These are phyloP conservation scores for Corythoichthys intestinalis DNA, from an alignment of 2,113 vertebrate genomes.

Conservation along the genomic window DNA sequence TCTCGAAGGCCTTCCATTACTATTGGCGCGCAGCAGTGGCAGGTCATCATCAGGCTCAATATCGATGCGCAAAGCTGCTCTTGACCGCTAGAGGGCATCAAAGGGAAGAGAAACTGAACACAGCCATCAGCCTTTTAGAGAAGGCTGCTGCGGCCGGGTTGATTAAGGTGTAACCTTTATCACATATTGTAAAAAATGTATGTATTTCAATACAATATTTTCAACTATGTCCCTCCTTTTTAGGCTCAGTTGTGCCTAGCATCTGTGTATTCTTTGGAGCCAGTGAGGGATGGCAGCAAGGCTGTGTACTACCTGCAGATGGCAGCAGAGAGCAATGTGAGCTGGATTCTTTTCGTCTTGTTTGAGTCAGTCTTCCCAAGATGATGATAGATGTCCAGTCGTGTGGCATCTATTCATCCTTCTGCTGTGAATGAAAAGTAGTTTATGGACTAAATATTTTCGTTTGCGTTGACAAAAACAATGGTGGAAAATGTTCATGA, in stretches of 20 bases:
- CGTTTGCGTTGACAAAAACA: too few relatives aligned
- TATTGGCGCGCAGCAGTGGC: constrained; percentile 78
- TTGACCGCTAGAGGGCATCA: constrained; percentile 63
- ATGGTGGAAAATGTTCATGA: too few relatives aligned
- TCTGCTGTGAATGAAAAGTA: too few relatives aligned
- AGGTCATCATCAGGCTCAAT: constrained; percentile 84
- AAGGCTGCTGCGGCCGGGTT: constrained; percentile 78
- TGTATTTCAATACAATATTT: neutral
- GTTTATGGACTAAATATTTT: too few relatives aligned
- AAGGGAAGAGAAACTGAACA: constrained; percentile 43
- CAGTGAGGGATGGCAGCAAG: constrained; percentile 63
- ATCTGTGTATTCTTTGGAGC: constrained; percentile 76
- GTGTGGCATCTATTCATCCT: too few relatives aligned
- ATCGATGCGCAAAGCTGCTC: constrained; percentile 81
- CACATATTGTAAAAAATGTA: too few relatives aligned
- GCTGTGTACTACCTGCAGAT: constrained; percentile 80
- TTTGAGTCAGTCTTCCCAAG: too few relatives aligned
- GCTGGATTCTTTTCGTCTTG: constrained; percentile 25
- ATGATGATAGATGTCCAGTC: too few relatives aligned
- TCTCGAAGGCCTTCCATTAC: constrained; percentile 77
- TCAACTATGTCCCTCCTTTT: neutral
- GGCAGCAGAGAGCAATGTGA: constrained; percentile 79
- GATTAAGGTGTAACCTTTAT: constrained; percentile 73
- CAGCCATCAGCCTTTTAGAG: constrained; percentile 73
- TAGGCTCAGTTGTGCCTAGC: constrained; percentile 91